Evolutionary conservation across 1,140 invertebrate genomes (phyloP).

Genomic region (Temnothorax nylanderi): DNA sequence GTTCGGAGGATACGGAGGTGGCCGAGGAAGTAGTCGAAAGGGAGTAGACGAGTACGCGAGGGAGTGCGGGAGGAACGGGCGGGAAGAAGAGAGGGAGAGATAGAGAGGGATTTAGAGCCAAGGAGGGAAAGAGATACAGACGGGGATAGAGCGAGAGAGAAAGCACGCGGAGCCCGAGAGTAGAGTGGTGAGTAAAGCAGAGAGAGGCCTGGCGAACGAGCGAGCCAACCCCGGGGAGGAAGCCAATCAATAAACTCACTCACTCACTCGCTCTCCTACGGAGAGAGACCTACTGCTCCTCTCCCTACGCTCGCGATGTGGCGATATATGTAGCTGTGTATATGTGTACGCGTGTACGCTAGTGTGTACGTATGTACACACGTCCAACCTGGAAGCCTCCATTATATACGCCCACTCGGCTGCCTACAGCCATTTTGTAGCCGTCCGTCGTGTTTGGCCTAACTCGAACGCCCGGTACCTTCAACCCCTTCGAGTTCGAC

Average conservation of each 20-base stretch:
- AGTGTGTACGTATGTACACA: conserved; percentile 51
- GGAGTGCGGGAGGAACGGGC: conserved; percentile 38
- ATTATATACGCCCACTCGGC: conserved; percentile 85
- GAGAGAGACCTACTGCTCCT: conserved; percentile 79
- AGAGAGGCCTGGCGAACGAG: conserved; percentile 76
- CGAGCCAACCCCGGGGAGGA: conserved; percentile 81
- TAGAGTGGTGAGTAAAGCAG: conserved; percentile 70
- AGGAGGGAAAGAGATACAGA: neutral
- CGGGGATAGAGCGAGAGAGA: conserved; percentile 41
- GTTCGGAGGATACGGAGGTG: conserved; percentile 69
- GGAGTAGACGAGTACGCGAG: conserved; percentile 38
- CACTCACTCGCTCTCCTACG: conserved; percentile 79
- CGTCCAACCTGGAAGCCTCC: conserved; percentile 81
- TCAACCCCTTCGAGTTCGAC: conserved; percentile 60
- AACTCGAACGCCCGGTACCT: conserved; percentile 55
- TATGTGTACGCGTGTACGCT: neutral
- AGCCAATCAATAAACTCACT: conserved; percentile 85
- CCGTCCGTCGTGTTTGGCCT: conserved; percentile 74
- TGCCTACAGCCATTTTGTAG: conserved; percentile 85
- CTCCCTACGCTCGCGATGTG: conserved; percentile 74
- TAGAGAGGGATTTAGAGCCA: conserved; percentile 5
- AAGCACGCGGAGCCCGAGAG: conserved; percentile 55
- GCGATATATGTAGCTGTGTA: conserved; percentile 38
- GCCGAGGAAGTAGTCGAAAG: conserved; percentile 63
- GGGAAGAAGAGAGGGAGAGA: conserved; percentile 1